A percentile compares a stretch with the other conserved stretches of the same genome.
These are phyloP conservation scores for Pinctada fucata DNA, from an alignment of 2,888 invertebrate genomes.

Conservation along the genomic window DNA sequence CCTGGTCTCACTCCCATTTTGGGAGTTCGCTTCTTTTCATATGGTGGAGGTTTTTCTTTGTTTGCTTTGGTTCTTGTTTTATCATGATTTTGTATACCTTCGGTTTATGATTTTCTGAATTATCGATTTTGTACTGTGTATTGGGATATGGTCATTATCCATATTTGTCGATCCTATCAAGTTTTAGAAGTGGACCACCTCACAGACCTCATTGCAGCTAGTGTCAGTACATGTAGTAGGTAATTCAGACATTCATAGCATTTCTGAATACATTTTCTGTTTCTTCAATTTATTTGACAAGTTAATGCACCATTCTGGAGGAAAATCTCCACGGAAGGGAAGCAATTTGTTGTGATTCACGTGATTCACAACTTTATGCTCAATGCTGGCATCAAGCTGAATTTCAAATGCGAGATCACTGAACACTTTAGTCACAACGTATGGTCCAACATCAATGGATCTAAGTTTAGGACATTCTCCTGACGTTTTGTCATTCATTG, in stretches of 20 bases:
- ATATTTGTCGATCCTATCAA: too few relatives aligned
- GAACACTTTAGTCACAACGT: slow-evolving; percentile 11
- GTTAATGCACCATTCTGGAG: neutral
- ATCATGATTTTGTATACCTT: too few relatives aligned
- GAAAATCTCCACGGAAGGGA: neutral
- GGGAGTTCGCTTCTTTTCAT: too few relatives aligned
- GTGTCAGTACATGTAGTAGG: neutral
- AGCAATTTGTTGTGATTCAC: slow-evolving; percentile 22
- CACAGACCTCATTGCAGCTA: neutral
- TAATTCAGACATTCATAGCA: neutral
- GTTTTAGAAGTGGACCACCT: too few relatives aligned
- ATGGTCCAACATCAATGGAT: slow-evolving; percentile 34
- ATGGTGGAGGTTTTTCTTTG: too few relatives aligned
- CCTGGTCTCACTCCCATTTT: too few relatives aligned
- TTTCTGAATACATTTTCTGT: neutral
- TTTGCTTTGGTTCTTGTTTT: too few relatives aligned
- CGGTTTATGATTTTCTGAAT: too few relatives aligned
- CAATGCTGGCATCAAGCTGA: neutral
- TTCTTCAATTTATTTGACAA: neutral
- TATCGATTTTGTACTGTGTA: too few relatives aligned
- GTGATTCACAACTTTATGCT: slow-evolving; percentile 6
- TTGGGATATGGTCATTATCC: too few relatives aligned
- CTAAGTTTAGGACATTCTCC: slow-evolving; percentile 35
- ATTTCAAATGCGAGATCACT: slow-evolving; percentile 22
- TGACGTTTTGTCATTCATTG: slow-evolving; percentile 24